Base-by-base conservation (phyloP, 2,797 vertebrate species). In the Muraenolepis orangiensis region DNA sequence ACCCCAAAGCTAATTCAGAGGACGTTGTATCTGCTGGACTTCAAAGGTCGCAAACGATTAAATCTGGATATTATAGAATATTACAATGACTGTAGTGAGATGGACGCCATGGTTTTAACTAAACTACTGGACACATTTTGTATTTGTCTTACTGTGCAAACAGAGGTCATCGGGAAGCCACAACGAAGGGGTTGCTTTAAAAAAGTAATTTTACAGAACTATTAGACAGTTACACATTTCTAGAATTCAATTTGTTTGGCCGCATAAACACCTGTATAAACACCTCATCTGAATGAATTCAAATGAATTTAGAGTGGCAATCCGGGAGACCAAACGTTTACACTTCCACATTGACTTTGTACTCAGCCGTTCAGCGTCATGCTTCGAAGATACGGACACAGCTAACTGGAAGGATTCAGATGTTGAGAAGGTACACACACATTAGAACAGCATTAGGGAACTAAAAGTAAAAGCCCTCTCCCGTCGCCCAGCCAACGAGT, bases 381-480 rank as follows among this genome's bases (percentile, higher is more conserved):
- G 46, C 42, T 79, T 61, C n/a, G 30, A 64, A 75, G 61, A 75
- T 69, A 28, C 10, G 18, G 30, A 69, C 13, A 34, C 13, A 57
- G 40, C 29, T 31, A n/a, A 34, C 66, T 73, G 26, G 61, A 64
- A 13, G 26, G 23, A 36, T 16, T 82, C 66, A 42, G 71, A 76
- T 77, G 46, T 82, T 83, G 72, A 85, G 66, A 68, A 80, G 76
- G 74, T 80, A 82, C 87, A 83, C 85, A 31, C 18, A 20, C 30
- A 31, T n/a, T 29, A 18, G 30, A 67, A 29, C 66, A 18, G n/a
- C 66, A 64, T 18, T 1, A 31, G 30, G 12, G 28, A 29, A 29
- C 42, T 14, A 20, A 57, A 57, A 57, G n/a, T 57, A 57, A 57
- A n/a, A 23, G 51, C 1, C 51, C 51, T 8, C 42, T 51, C 42